Conservation (phyloP, 2,797 vertebrate species). For the Enteromius paludinosus region DNA sequence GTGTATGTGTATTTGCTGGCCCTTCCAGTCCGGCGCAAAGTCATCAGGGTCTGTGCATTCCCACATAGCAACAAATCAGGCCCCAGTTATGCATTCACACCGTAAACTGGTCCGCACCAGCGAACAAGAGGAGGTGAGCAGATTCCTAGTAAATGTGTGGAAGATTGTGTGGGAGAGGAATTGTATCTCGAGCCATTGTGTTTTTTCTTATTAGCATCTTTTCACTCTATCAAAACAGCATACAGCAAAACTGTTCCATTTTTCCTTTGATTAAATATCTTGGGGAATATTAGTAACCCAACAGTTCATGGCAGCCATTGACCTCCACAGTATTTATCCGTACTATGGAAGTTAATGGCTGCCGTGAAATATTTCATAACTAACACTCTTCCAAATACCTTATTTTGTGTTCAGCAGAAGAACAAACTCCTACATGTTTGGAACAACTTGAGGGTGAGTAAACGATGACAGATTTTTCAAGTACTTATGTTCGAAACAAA, state of each 20-base stretch:
- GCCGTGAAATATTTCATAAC: not conserved
- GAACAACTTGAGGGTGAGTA: not conserved
- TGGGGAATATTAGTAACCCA: not conserved
- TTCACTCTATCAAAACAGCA: constrained; percentile 17
- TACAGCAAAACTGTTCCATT: not conserved
- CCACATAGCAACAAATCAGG: constrained; percentile 75
- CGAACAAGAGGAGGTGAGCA: constrained; percentile 66
- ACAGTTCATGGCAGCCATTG: not conserved
- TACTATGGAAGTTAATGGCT: not conserved
- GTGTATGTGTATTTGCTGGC: constrained; percentile 38
- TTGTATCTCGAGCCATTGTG: constrained; percentile 8
- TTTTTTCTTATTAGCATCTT: constrained; percentile 39
- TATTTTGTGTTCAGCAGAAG: not conserved
- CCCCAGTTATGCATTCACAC: constrained; percentile 74
- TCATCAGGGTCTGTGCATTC: constrained; percentile 49
- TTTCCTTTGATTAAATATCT: not conserved
- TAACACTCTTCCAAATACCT: not conserved
- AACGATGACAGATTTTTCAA: not conserved
- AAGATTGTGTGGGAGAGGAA: constrained; percentile 74
- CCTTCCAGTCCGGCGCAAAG: constrained; percentile 62
- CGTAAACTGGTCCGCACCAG: constrained; percentile 70
- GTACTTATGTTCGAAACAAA: not conserved
- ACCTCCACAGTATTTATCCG: not conserved
- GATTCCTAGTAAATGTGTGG: constrained; percentile 84
- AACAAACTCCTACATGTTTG: not conserved